A percentile compares a stretch with the other conserved stretches of the same genome.
These are phyloP conservation scores for Cosmopolites sordidus DNA, from an alignment of 2,888 invertebrate species.

Conservation along the genomic window DNA sequence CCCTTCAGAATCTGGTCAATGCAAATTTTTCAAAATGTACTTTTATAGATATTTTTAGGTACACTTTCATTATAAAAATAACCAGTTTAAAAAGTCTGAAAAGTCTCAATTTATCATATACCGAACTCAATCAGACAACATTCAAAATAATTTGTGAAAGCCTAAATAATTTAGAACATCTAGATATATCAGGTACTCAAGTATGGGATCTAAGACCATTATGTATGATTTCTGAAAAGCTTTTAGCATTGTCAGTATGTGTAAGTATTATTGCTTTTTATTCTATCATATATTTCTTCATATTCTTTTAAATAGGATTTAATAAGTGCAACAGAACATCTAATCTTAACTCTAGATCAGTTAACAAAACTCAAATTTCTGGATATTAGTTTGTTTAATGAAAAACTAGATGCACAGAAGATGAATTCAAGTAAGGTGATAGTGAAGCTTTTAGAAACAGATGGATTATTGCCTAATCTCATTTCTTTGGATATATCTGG, in stretches of 20 bases:
- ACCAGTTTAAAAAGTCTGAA: slow-evolving; percentile 58
- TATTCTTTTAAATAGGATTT: slow-evolving; percentile 35
- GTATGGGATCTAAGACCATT: slow-evolving; percentile 61
- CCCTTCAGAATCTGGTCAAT: slow-evolving; percentile 56
- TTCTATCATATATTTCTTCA: neutral
- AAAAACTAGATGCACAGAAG: slow-evolving; percentile 36
- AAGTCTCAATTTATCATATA: slow-evolving; percentile 60
- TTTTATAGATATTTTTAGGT: slow-evolving; percentile 55
- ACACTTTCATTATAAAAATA: slow-evolving; percentile 52
- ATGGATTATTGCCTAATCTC: slow-evolving; percentile 52
- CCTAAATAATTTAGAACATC: slow-evolving; percentile 56
- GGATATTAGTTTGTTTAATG: slow-evolving; percentile 43
- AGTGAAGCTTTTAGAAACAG: slow-evolving; percentile 46
- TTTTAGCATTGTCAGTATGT: slow-evolving; percentile 57
- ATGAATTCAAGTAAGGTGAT: slow-evolving; percentile 13
- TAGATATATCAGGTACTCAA: slow-evolving; percentile 63
- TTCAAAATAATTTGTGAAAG: slow-evolving; percentile 63
- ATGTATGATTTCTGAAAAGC: slow-evolving; percentile 52
- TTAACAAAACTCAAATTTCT: slow-evolving; percentile 39
- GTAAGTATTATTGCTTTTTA: slow-evolving; percentile 42
- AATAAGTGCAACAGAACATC: slow-evolving; percentile 28
- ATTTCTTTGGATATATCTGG: slow-evolving; percentile 62
- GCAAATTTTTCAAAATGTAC: slow-evolving; percentile 61
- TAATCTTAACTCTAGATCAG: slow-evolving; percentile 35
- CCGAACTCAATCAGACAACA: slow-evolving; percentile 63